Base-by-base conservation (phyloP, 2,888 invertebrate species). In the Luperina nickerlii region DNA sequence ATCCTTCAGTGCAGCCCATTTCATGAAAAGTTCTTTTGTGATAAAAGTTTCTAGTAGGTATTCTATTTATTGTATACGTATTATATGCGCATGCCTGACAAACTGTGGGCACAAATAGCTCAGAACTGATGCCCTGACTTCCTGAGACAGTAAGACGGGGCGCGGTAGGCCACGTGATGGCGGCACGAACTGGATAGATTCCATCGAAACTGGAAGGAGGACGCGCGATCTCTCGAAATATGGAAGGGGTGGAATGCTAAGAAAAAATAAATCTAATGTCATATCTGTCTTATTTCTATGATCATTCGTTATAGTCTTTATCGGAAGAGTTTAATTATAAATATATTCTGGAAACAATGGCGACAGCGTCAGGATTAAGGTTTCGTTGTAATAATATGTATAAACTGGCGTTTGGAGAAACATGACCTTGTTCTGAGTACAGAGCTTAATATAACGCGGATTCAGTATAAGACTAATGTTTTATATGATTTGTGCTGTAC, bases 281-380 rank as follows among this genome's bases (percentile, higher is more conserved):
- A 2, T 5, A 15, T 15, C 48, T 48, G 15, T 38, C 24, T 74
- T 71, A 68, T 65, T 85, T 82, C 78, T 74, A 75, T 57, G 62
- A 73, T 75, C 78, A 27, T 68, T 45, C 27, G 48, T 71, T 48
- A 48, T 48, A 48, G 15, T 48, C n/a, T 78, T 83, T 60, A 79
- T 71, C 71, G 87, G 84, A 85, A 88, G 72, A 84, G 78, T 81
- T 81, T 84, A 84, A 83, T 83, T 72, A 78, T 76, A 82, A 84
- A 71, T 84, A 67, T 68, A n/a, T 81, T 80, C 85, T 79, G 76
- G 68, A 88, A 88, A 87, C 87, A 88, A 88, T 85, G 63, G 88
- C 80, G 81, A 73, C 79, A 67, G 72, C 51, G 66, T 11, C 68
- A 57, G 79, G 70, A 76, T 80, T 85, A 82, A 83, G 82, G 83